Conservation (phyloP, 2,113 vertebrate species). For the Spheniscus mendiculus region DNA sequence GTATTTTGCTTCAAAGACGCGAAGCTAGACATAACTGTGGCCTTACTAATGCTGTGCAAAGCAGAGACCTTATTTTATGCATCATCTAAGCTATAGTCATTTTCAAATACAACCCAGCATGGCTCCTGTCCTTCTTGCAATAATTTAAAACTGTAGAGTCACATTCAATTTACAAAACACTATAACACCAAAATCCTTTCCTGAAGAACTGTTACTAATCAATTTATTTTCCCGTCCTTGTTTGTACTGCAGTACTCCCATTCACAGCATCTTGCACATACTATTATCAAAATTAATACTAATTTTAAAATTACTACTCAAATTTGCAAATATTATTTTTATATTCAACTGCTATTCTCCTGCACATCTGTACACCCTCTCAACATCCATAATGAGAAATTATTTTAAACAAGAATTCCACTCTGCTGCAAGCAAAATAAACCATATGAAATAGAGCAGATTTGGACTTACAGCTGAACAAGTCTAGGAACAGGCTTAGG, state of each 20-base stretch:
- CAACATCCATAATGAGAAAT: background rate
- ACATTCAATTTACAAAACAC: background rate
- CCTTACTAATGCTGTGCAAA: background rate
- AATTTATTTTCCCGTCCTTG: background rate
- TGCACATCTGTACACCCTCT: background rate
- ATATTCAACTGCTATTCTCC: background rate
- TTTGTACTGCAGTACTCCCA: background rate
- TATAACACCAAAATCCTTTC: background rate
- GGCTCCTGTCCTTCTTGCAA: background rate
- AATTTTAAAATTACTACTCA: background rate
- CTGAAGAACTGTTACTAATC: background rate
- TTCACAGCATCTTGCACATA: background rate
- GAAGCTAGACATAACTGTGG: background rate
- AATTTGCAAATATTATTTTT: background rate
- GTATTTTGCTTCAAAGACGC: background rate
- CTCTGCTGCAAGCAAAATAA: background rate
- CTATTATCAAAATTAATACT: background rate
- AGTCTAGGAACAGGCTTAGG: background rate
- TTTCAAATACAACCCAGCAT: background rate
- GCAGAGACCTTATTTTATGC: background rate
- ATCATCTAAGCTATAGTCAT: background rate
- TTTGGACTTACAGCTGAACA: background rate
- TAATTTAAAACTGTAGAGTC: background rate
- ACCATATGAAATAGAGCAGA: background rate
- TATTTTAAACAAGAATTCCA: background rate